Conservation (phyloP, 2,797 vertebrate genomes). For the Rallus crepitans region DNA sequence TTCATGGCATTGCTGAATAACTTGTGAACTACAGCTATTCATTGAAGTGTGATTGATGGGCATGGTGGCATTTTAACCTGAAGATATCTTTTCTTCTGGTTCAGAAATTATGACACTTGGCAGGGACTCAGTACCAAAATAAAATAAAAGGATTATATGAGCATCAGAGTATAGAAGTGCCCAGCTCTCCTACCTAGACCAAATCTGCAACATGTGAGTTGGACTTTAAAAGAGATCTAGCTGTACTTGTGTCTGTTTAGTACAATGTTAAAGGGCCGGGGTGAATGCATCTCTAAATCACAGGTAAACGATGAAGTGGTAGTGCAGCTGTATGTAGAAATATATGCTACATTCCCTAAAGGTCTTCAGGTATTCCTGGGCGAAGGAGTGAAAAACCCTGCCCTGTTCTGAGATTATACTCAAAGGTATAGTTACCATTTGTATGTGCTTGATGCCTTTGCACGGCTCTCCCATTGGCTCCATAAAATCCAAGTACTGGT, state of each 20-base stretch:
- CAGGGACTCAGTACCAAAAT: slow-evolving; percentile 15
- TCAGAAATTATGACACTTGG: slow-evolving; percentile 48
- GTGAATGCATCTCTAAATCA: not conserved
- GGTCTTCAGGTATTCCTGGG: not conserved
- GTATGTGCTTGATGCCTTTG: not conserved
- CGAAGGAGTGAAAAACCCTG: not conserved
- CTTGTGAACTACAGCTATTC: slow-evolving; percentile 15
- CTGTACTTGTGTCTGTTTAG: not conserved
- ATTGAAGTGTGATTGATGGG: slow-evolving; percentile 51
- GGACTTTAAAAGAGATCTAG: not conserved
- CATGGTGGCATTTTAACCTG: slow-evolving; percentile 61
- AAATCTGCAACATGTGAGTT: not conserved
- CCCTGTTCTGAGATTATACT: not conserved
- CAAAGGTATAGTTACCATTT: not conserved
- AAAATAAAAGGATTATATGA: not conserved
- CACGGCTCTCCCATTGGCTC: not conserved
- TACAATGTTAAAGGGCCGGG: not conserved
- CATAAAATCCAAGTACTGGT: not conserved
- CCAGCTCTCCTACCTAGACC: not conserved
- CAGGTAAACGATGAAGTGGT: not conserved
- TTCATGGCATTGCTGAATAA: slow-evolving; percentile 44
- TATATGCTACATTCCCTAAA: not conserved
- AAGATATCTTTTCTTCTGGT: slow-evolving; percentile 59
- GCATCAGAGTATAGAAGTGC: not conserved
- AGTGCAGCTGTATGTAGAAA: not conserved